Evolutionary conservation across 2,797 vertebrate genomes (phyloP), one percentile per base, ranked within the genome.

Genomic region (Lycodopsis pacificus): DNA sequence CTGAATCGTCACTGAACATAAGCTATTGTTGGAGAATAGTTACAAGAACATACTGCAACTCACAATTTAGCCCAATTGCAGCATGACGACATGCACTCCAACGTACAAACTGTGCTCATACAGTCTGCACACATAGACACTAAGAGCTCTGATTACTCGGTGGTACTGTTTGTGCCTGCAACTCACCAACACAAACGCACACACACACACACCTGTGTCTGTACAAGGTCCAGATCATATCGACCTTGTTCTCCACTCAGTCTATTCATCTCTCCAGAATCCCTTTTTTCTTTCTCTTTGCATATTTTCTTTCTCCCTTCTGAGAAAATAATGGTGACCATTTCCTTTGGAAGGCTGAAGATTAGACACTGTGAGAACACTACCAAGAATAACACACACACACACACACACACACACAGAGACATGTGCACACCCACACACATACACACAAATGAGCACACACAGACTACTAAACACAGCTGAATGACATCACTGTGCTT

Each of bases 401-500:
- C 79, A 54, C 46, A 36, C 14, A 19, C 34, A 62, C 34, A 62
- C 25, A 25, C 65, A 71, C 66, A 44, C 56, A 38, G 77, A 54
- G 48, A 64, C 73, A 67, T 62, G 53, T 77, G 86, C 71, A 73
- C 87, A 58, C 83, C 70, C 85, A 86, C 77, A 4, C 81, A 76
- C 67, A 74, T 73, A 67, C 40, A 38, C 12, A 53, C 59, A 36
- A 68, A 69, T 30, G 61, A 71, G 32, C 7, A 38, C 75, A 38
- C 80, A 57, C 58, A 81, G 44, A 42, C 79, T 56, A 17, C 82
- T 80, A 74, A 82, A 80, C 80, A 67, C 78, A 79, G 64, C 83
- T 61, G 81, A 90, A 91, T 93, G 91, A 94, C 92, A 92, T 93
- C 92, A 93, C 79, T 85, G 87, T 87, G 82, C 86, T 92, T 92